These are phyloP conservation scores for Mareca penelope DNA, from an alignment of 2,797 vertebrate genomes.

Conservation along the genomic window DNA sequence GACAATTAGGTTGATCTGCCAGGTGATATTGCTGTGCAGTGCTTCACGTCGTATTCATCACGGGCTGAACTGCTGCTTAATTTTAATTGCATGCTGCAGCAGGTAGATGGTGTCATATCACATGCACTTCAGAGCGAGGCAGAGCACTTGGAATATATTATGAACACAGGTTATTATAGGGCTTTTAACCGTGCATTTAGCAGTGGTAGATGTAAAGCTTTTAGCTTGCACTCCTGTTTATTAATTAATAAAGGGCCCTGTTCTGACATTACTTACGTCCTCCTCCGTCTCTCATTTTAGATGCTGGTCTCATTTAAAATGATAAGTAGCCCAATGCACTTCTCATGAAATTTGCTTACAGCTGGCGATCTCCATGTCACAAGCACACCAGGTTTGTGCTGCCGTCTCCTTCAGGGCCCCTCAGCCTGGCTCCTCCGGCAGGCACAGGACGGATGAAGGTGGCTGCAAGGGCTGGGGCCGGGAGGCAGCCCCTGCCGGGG, in stretches of 20 bases:
- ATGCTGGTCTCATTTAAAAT: slow-evolving; percentile 45
- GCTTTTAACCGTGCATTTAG: slow-evolving; percentile 67
- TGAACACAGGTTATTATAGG: slow-evolving; percentile 23
- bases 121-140: background rate
- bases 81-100: slow-evolving; percentile 64
- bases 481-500: no score
- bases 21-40: background rate
- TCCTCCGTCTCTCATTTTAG: background rate
- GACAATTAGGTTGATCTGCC: background rate
- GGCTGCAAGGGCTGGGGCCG: no score
- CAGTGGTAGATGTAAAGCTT: slow-evolving; percentile 29
- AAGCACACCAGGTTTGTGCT: background rate
- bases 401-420: background rate
- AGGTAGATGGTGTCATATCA: slow-evolving; percentile 66
- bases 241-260: slow-evolving; percentile 66
- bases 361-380: background rate
- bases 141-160: slow-evolving; percentile 15
- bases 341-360: slow-evolving; percentile 53
- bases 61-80: background rate
- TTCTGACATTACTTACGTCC: slow-evolving; percentile 53
- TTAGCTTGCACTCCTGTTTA: slow-evolving; percentile 55
- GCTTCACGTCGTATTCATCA: background rate
- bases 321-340: slow-evolving; percentile 52
- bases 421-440: background rate
- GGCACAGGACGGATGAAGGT: background rate